phyloP scores from a whole-genome alignment of 2,797 vertebrate species.

The Toxotes lorentzi region DNA sequence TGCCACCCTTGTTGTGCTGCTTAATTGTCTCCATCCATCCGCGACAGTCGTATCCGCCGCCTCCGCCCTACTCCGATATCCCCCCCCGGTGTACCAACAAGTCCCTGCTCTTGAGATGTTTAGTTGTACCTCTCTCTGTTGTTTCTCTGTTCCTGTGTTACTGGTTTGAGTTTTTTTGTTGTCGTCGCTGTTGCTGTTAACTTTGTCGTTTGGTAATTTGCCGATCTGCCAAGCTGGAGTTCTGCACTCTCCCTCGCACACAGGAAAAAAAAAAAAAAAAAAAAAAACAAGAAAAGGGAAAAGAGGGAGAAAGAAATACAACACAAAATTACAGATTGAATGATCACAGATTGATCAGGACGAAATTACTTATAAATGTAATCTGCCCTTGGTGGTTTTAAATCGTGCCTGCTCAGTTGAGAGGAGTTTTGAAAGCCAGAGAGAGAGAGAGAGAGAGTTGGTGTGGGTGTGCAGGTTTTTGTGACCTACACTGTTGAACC shows the following conservation, averaged over 20 bases:
- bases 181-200: conserved; percentile 70
- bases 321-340: conserved; percentile 59
- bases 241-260: conserved; percentile 80
- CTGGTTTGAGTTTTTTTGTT: conserved; percentile 72
- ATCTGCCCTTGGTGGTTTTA: conserved; percentile 77
- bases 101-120: conserved; percentile 69
- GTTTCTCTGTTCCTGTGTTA: conserved; percentile 72
- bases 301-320: conserved; percentile 60
- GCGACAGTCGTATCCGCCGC: conserved; percentile 50
- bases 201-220: conserved; percentile 73
- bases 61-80: not conserved
- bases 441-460: conserved; percentile 31
- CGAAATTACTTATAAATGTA: conserved; percentile 71
- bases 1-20: conserved; percentile 71
- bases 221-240: conserved; percentile 83
- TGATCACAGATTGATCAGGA: conserved; percentile 62
- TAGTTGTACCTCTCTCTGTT: conserved; percentile 74
- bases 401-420: conserved; percentile 76
- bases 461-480: conserved; percentile 64
- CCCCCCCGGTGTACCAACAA: conserved; percentile 20
- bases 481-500: conserved; percentile 79
- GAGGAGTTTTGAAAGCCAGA: conserved; percentile 42
- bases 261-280: conserved; percentile 16
- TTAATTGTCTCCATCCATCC: conserved; percentile 71
- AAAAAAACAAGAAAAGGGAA: conserved; percentile 53